These are phyloP conservation scores for Ceyx margarethae DNA, from an alignment of 2,113 vertebrate genomes.

Conservation along the genomic window DNA sequence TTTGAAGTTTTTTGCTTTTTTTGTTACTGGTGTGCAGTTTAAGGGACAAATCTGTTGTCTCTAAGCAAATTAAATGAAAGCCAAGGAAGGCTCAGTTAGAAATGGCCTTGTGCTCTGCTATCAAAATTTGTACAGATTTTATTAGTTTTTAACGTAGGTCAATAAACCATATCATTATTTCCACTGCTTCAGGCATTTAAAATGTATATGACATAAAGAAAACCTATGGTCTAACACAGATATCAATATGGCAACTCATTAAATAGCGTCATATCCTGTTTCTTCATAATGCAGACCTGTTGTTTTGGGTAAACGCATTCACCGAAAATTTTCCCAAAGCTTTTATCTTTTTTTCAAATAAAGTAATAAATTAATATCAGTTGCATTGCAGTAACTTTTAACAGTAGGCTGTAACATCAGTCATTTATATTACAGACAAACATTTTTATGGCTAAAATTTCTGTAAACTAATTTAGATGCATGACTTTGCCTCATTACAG, in stretches of 20 bases:
- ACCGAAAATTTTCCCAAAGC: background rate
- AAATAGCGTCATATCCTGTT: slow-evolving; percentile 2
- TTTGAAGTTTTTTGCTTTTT: background rate
- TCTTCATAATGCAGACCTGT: background rate
- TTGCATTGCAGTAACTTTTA: background rate
- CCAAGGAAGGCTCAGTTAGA: background rate
- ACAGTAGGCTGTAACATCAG: background rate
- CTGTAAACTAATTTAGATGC: slow-evolving; percentile 51
- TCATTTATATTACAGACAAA: slow-evolving; percentile 21
- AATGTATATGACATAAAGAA: background rate
- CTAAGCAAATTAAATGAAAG: accelerated
- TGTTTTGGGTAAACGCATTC: background rate
- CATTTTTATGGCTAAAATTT: slow-evolving; percentile 55
- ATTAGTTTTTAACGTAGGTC: background rate
- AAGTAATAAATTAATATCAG: slow-evolving; percentile 18
- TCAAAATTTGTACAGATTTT: background rate
- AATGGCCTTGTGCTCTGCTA: accelerated
- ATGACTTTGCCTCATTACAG: background rate
- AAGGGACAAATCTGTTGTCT: background rate
- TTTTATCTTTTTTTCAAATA: slow-evolving; percentile 3
- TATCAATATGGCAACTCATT: background rate
- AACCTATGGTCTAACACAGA: background rate
- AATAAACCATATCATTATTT: background rate
- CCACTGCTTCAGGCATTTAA: background rate
- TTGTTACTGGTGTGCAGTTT: accelerated